Evolutionary conservation across 1,140 invertebrate species (phyloP), one percentile per base, ranked within the genome.

Genomic region (Drosophila micromelanica): DNA sequence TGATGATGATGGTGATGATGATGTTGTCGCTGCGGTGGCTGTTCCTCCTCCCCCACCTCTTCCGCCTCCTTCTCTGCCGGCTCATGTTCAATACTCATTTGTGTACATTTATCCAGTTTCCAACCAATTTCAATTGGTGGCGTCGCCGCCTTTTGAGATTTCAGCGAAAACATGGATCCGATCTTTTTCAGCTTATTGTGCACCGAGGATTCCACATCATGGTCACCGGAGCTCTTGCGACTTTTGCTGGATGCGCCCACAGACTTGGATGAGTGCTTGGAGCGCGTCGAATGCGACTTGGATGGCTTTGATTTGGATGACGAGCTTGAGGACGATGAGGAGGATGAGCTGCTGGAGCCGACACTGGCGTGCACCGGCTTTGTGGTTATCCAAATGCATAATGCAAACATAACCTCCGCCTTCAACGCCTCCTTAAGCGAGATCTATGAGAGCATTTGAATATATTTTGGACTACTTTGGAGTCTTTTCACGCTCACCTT

Each of bases 341-440:
- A 81, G 2, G 82, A 71, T 1, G 57, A 85, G 48, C 74, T 51
- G 42, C 52, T 55, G 3, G 79, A 84, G 8, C 71, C 78, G 15
- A 78, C 76, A 27, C 82, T 86, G 12, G 81, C 64, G 15, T 81
- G 85, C 13, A 91, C 91, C 7, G 91, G 91, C 20, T 92, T 92
- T 0, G 89, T 91, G 13, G 79, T 84, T 32, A 91, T 89, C 91
- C 91, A 93, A 64, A 95, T 91, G 67, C 93, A 92, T 7, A 95
- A 62, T 2, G 93, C 93, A 77, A 95, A 95, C 75, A 92, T 92
- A 0, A 94, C 67, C 84, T 95, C 95, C 1, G 92, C 90, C 13
- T 92, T 81, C 5, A 95, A 78, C 2, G 94, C 94, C 70, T 94
- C 93, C 60, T 90, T 91, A 0, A 93, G 93, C 0, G 94, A 93